Evolutionary conservation across 64 coral and sea anemone genomes (phyloP).

Genomic region (Montipora cactus): DNA sequence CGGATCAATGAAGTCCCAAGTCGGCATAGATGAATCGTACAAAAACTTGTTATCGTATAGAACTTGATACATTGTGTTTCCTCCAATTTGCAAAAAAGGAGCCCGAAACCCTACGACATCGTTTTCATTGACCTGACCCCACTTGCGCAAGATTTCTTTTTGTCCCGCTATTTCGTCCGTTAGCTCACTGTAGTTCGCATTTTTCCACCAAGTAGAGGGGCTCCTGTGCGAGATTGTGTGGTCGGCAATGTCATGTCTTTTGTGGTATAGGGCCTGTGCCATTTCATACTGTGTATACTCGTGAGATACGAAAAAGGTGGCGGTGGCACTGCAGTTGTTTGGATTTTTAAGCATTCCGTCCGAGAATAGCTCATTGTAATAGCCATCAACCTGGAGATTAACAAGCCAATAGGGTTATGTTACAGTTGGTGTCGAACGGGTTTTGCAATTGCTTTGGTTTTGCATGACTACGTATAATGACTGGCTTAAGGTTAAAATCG

Average conservation of each 20-base stretch:
- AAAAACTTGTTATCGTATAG: conserved; percentile 77
- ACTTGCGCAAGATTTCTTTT: conserved; percentile 85
- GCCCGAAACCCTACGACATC: conserved; percentile 88
- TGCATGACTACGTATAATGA: too few relatives aligned
- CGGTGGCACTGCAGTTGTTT: conserved; percentile 74
- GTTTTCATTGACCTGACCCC: conserved; percentile 63
- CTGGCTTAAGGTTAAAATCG: too few relatives aligned
- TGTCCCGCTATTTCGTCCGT: conserved; percentile 86
- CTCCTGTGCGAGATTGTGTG: conserved; percentile 77
- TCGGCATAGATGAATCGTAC: conserved; percentile 93
- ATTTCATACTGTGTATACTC: conserved; percentile 93
- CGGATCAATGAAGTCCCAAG: conserved; percentile 56
- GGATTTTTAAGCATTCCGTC: conserved; percentile 80
- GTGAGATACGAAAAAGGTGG: conserved; percentile 96
- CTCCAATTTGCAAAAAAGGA: conserved; percentile 86
- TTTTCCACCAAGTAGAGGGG: conserved; percentile 86
- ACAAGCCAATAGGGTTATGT: neutral
- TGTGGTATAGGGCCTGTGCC: conserved; percentile 81
- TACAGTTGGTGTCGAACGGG: neutral
- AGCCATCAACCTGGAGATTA: neutral
- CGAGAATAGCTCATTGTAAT: conserved; percentile 60
- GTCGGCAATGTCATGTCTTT: conserved; percentile 94
- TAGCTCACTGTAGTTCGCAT: conserved; percentile 70
- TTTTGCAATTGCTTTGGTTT: too few relatives aligned
- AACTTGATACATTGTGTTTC: conserved; percentile 84